Base-by-base conservation (phyloP, 2,888 invertebrate genomes). In the Trachelus stipa region DNA sequence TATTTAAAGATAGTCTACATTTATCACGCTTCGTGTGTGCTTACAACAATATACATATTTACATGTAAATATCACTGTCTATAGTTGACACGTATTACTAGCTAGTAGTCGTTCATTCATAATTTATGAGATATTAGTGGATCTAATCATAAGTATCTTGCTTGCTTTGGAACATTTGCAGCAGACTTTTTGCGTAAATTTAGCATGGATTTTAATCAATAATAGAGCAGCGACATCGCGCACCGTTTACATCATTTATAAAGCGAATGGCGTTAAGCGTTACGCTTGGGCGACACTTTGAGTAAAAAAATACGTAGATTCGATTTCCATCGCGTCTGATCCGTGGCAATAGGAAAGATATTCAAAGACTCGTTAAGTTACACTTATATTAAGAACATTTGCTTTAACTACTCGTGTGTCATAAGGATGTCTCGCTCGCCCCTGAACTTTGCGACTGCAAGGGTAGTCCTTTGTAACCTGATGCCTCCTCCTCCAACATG, bases 401-500 rank as follows among this genome's bases (percentile, higher is more conserved):
- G 34, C 9, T 71, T 33, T 33, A 33, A 71, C 33, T 33, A 81
- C 84, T 88, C 81, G 84, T 86, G 76, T 87, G 88, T 89, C 89
- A 89, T 88, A 89, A 89, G 12, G 89, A 89, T 23, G 89, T 89
- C 73, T 89, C 89, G 77, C 89, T 89, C 23, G 89, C 89, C 23
- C 89, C 89, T 75, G 89, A 89, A 82, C 89, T 89, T 76, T 89
- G 89, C 15, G 89, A 89, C 77, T 89, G 89, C 68, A 87, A 81
- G 35, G 87, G 88, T 78, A 89, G 81, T 68, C 85, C 85, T 76
- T 87, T 88, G 77, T 88, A 89, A 68, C 86, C 85, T 15, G 86
- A 80, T 34, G 86, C 82, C 69, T 89, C 90, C 37, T 89, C 89
- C 30, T 93, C 93, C 82, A 93, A 86, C 73, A 92, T 86, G 73